These are phyloP conservation scores for Lasiommata megera DNA, from an alignment of 2,888 invertebrate species.

Conservation along the genomic window DNA sequence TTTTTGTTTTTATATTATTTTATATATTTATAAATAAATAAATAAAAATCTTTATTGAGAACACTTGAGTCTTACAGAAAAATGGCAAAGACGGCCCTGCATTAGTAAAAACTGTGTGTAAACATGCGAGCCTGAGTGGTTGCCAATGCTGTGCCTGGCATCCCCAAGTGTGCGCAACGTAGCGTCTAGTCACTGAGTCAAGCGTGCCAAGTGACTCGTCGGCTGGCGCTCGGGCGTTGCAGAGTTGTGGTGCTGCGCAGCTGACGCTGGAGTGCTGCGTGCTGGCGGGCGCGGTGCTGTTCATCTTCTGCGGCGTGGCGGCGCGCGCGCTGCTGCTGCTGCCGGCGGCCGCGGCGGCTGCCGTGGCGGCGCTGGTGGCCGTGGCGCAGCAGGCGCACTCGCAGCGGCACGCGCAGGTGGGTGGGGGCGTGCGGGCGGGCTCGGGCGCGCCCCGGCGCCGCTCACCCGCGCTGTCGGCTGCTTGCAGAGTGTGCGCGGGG, in stretches of 20 bases:
- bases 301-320: slow-evolving; percentile 84
- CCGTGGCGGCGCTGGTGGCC: slow-evolving; percentile 33
- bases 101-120: no score
- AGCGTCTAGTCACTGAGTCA: no score
- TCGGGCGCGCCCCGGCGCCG: no score
- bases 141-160: no score
- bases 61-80: no score
- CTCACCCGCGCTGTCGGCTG: not conserved
- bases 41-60: no score
- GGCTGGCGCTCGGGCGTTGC: not conserved
- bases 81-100: no score
- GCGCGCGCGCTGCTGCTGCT: slow-evolving; percentile 36
- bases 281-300: slow-evolving; percentile 83
- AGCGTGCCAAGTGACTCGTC: no score
- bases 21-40: not conserved
- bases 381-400: slow-evolving; percentile 35
- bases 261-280: slow-evolving; percentile 72
- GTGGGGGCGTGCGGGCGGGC: no score
- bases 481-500: slow-evolving; percentile 59
- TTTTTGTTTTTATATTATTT: not conserved
- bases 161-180: no score
- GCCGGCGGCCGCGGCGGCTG: slow-evolving; percentile 39
- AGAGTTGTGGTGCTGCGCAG: slow-evolving; percentile 35
- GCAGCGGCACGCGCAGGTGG: slow-evolving; percentile 38
- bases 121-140: no score